phyloP scores from a whole-genome alignment of 2,113 vertebrate genomes.

The Salminus brasiliensis region DNA sequence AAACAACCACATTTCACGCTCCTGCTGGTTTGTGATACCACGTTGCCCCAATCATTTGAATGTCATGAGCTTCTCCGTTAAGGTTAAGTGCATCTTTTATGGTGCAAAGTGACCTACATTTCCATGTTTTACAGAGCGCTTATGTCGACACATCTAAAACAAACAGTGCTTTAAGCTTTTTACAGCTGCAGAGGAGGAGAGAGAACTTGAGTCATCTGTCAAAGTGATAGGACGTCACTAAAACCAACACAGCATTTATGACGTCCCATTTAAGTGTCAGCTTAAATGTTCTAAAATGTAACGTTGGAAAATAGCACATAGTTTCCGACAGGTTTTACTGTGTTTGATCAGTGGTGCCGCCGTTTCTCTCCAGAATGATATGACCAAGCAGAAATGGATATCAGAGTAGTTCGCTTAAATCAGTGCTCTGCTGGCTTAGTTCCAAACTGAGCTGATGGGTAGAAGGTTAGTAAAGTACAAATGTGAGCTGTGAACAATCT shows the following conservation, averaged over 20 bases:
- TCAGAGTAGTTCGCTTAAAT: slow-evolving; percentile 4
- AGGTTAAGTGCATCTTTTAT: not conserved
- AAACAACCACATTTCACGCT: not conserved
- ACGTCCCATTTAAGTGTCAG: slow-evolving; percentile 36
- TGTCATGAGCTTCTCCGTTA: not conserved
- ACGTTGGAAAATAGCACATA: not conserved
- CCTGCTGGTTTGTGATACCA: not conserved
- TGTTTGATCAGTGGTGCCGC: not conserved
- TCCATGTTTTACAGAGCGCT: not conserved
- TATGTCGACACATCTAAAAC: not conserved
- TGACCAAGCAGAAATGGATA: not conserved
- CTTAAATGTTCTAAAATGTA: slow-evolving; percentile 31
- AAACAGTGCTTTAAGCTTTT: not conserved
- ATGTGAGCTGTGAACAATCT: not conserved
- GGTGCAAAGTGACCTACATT: not conserved
- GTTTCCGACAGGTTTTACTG: not conserved
- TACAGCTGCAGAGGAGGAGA: slow-evolving; percentile 3
- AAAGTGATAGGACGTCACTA: slow-evolving; percentile 32
- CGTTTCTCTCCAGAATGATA: not conserved
- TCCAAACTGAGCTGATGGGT: slow-evolving; percentile 12
- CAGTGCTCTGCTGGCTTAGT: not conserved
- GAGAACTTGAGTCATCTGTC: slow-evolving; percentile 22
- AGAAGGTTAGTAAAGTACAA: not conserved
- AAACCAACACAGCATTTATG: slow-evolving; percentile 31
- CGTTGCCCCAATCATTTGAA: not conserved